phyloP scores from a whole-genome alignment of 2,888 invertebrate species.

The Gymnosoma rotundatum region DNA sequence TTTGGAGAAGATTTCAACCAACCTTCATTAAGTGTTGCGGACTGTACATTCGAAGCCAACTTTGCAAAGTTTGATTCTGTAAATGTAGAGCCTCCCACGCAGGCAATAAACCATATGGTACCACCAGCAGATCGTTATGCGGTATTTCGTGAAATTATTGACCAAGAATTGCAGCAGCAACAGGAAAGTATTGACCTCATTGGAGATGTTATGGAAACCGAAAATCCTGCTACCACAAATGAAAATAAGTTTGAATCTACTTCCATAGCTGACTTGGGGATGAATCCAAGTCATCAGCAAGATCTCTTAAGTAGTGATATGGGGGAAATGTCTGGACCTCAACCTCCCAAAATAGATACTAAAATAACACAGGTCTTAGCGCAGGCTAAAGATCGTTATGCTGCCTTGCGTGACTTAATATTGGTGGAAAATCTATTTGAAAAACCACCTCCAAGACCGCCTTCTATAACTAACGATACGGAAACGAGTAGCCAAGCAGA shows the following conservation, averaged over 20 bases:
- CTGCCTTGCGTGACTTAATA: slow-evolving; percentile 90
- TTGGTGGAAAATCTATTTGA: slow-evolving; percentile 85
- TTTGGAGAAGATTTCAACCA: slow-evolving; percentile 83
- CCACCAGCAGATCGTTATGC: slow-evolving; percentile 91
- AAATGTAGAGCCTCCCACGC: slow-evolving; percentile 71
- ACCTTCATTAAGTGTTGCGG: neutral
- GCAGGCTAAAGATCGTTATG: slow-evolving; percentile 88
- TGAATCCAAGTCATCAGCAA: slow-evolving; percentile 44
- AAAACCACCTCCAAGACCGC: slow-evolving; percentile 77
- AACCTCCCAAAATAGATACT: slow-evolving; percentile 82
- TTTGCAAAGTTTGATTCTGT: slow-evolving; percentile 85
- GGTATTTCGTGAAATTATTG: slow-evolving; percentile 92
- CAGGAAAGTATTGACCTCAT: slow-evolving; percentile 78
- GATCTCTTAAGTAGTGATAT: slow-evolving; percentile 66
- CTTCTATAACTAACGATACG: slow-evolving; percentile 21
- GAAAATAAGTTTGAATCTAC: slow-evolving; percentile 49
- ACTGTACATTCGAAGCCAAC: slow-evolving; percentile 85
- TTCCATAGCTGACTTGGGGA: slow-evolving; percentile 72
- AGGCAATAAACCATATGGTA: slow-evolving; percentile 77
- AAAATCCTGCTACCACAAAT: neutral
- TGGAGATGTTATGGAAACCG: slow-evolving; percentile 74
- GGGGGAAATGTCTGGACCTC: slow-evolving; percentile 57
- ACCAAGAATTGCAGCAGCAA: slow-evolving; percentile 87
- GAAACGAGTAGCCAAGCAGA: slow-evolving; percentile 40
- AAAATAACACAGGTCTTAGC: slow-evolving; percentile 82